A percentile compares a stretch with the other conserved stretches of the same genome.
These are phyloP conservation scores for Porites rus DNA, from an alignment of 92 coral and sea anemone species.

Conservation along the genomic window DNA sequence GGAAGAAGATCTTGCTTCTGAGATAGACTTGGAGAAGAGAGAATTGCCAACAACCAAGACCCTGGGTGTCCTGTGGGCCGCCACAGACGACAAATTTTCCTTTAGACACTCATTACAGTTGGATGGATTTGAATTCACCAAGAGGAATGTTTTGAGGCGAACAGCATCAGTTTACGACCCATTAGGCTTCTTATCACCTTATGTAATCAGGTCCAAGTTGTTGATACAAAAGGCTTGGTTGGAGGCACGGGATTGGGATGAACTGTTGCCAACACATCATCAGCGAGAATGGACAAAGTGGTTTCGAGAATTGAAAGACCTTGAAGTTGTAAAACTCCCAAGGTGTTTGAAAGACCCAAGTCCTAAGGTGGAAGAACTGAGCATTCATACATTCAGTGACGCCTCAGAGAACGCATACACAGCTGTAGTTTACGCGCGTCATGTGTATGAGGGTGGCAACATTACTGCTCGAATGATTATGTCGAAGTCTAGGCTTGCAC, in stretches of 20 bases:
- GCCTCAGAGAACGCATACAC: conserved; percentile 72
- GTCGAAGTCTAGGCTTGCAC: conserved; percentile 72
- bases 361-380: not conserved
- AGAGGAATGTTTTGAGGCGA: too few relatives aligned
- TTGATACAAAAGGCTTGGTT: too few relatives aligned
- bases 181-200: too few relatives aligned
- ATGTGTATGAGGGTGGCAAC: conserved; percentile 40
- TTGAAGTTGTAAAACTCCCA: not conserved
- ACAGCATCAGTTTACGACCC: too few relatives aligned
- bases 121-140: too few relatives aligned
- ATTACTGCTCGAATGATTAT: conserved; percentile 46
- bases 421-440: conserved; percentile 45
- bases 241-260: too few relatives aligned
- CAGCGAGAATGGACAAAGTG: too few relatives aligned
- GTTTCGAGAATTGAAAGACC: too few relatives aligned
- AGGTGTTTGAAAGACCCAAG: conserved; percentile 37
- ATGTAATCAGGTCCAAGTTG: too few relatives aligned
- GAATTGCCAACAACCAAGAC: conserved; percentile 46
- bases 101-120: conserved; percentile 36
- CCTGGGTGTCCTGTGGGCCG: conserved; percentile 46
- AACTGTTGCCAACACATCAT: too few relatives aligned
- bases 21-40: conserved; percentile 29
- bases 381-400: conserved; percentile 61
- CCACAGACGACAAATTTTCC: conserved; percentile 37
- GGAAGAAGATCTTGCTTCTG: conserved; percentile 37